phyloP scores from a whole-genome alignment of 2,113 vertebrate genomes.

The Periophthalmodon schlosseri region DNA sequence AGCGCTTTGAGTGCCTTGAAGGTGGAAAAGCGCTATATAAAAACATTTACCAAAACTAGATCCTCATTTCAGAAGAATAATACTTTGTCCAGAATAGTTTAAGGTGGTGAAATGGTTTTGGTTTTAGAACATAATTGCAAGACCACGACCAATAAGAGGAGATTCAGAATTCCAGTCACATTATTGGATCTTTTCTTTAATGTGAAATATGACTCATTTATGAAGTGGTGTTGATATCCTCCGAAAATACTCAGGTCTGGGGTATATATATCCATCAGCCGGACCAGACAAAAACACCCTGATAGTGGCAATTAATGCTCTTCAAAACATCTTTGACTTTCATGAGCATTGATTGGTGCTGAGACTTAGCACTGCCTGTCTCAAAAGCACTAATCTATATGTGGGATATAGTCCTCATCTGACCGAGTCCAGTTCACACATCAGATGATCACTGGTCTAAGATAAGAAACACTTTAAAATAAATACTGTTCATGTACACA shows the following conservation, averaged over 20 bases:
- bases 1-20: no score
- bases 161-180: background rate
- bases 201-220: background rate
- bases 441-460: background rate
- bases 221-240: conserved; percentile 12
- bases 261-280: conserved; percentile 11
- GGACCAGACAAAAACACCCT: conserved; percentile 9
- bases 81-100: no score
- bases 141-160: background rate
- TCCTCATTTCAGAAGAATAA: no score
- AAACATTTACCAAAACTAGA: no score
- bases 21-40: no score
- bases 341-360: conserved; percentile 20
- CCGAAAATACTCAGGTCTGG: background rate
- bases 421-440: background rate
- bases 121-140: no score
- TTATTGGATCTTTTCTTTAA: background rate
- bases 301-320: conserved; percentile 28
- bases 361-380: background rate
- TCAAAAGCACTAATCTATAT: conserved; percentile 1
- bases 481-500: no score
- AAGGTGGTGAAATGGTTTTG: no score
- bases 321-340: conserved; percentile 27
- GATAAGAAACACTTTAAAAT: background rate
- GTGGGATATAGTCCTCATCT: background rate